phyloP scores from a whole-genome alignment of 92 coral and sea anemone species.

The Diadumene lineata region DNA sequence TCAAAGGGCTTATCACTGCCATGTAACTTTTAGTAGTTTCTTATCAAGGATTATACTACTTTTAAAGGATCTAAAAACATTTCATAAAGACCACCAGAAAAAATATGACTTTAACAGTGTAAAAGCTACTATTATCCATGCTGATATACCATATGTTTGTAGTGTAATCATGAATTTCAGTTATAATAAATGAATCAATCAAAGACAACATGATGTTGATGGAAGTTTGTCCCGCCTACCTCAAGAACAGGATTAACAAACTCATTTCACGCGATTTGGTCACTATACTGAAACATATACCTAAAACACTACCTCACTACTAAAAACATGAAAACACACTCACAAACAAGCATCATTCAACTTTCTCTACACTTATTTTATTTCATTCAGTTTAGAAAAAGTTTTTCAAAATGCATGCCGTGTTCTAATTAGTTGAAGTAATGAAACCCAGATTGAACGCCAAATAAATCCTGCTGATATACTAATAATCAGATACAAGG shows the following conservation, averaged over 20 bases:
- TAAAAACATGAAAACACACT: not conserved
- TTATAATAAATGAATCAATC: slow-evolving; percentile 14
- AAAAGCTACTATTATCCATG: slow-evolving; percentile 19
- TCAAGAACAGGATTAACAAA: slow-evolving; percentile 17
- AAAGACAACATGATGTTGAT: slow-evolving; percentile 27
- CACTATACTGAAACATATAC: not conserved
- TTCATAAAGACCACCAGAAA: not conserved
- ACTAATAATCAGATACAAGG: not conserved
- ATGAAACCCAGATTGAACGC: not conserved
- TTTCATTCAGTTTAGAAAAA: not conserved
- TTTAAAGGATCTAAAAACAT: not conserved
- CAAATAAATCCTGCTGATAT: not conserved
- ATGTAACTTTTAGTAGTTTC: not conserved
- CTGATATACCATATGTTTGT: not conserved
- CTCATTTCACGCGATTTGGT: slow-evolving; percentile 12
- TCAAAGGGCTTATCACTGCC: slow-evolving; percentile 3
- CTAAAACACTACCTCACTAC: not conserved
- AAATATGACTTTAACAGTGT: too few species aligned
- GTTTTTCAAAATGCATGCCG: not conserved
- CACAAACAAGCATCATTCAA: not conserved
- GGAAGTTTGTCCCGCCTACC: slow-evolving; percentile 17
- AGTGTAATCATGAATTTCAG: not conserved
- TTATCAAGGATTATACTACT: not conserved
- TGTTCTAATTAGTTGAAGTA: not conserved
- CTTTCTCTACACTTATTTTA: not conserved